Conservation (phyloP, 2,888 invertebrate species). For the Petrophora chlorosata region DNA sequence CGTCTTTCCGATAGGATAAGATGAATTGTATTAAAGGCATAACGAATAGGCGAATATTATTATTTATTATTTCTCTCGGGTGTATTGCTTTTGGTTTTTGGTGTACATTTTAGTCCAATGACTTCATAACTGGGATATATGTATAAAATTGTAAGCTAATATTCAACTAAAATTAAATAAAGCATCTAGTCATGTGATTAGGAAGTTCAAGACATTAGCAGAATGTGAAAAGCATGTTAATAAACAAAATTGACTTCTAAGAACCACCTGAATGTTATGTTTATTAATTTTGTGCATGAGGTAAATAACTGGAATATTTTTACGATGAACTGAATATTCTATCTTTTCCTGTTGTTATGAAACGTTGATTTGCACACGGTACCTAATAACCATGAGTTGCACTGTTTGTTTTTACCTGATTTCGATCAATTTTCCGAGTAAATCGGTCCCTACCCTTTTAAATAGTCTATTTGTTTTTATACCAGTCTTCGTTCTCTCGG, state of each 20-base stretch:
- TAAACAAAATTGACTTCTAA: constrained; percentile 21
- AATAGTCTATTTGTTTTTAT: no score
- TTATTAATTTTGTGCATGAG: constrained; percentile 25
- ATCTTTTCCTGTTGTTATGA: constrained; percentile 28
- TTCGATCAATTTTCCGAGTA: not conserved
- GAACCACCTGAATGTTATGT: constrained; percentile 17
- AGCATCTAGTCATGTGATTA: not conserved
- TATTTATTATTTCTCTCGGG: no score
- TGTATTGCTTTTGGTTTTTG: no score
- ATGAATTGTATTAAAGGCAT: no score
- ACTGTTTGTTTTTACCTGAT: constrained; percentile 24
- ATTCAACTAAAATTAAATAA: not conserved
- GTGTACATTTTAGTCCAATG: no score
- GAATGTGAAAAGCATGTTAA: not conserved
- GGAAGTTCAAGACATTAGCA: not conserved
- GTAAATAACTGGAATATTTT: constrained; percentile 24
- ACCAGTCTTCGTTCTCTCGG: not conserved
- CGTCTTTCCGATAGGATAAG: no score
- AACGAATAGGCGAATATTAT: no score
- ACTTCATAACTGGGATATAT: no score
- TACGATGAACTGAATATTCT: constrained; percentile 25
- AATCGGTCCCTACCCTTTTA: no score
- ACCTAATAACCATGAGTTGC: constrained; percentile 1
- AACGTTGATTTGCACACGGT: constrained; percentile 34
- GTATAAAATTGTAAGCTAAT: no score